A percentile compares a stretch with the other conserved stretches of the same genome.
Conservation (phyloP, 2,113 vertebrate genomes). For the Prunella fulvescens region DNA sequence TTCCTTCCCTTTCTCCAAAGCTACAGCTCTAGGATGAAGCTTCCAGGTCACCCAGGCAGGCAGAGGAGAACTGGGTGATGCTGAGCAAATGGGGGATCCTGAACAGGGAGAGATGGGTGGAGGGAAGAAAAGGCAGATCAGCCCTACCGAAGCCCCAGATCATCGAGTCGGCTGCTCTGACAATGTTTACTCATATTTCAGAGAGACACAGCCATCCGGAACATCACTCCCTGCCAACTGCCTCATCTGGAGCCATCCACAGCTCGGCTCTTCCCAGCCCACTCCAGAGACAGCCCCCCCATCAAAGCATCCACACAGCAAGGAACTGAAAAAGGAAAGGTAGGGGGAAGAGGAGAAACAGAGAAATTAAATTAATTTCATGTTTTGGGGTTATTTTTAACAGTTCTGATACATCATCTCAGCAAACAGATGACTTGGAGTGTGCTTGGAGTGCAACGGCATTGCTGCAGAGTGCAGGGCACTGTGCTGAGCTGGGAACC, state of each 20-base stretch:
- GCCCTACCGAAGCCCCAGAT: not conserved
- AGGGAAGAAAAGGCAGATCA: not conserved
- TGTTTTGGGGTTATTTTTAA: not conserved
- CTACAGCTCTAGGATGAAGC: not conserved
- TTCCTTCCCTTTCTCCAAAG: not conserved
- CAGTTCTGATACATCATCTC: not conserved
- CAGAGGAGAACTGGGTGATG: not conserved
- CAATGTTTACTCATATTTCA: slow-evolving; percentile 65
- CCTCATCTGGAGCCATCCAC: slow-evolving; percentile 65
- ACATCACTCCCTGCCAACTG: slow-evolving; percentile 59
- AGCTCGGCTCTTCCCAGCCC: not conserved
- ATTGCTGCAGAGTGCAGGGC: not conserved
- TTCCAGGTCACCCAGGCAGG: not conserved
- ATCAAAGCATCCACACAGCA: not conserved
- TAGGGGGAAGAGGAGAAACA: not conserved
- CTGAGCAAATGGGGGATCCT: not conserved
- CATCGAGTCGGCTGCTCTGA: slow-evolving; percentile 27
- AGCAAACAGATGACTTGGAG: not conserved
- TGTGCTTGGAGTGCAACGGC: rapidly evolving
- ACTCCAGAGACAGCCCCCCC: not conserved
- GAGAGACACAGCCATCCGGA: slow-evolving; percentile 61
- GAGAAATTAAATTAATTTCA: not conserved
- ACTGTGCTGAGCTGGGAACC: not conserved
- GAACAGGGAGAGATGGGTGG: not conserved
- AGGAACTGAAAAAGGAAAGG: not conserved